A percentile compares a stretch with the other conserved stretches of the same genome.
Evolutionary conservation across 2,888 invertebrate species (phyloP).

Genomic region (Saturnia pavonia): DNA sequence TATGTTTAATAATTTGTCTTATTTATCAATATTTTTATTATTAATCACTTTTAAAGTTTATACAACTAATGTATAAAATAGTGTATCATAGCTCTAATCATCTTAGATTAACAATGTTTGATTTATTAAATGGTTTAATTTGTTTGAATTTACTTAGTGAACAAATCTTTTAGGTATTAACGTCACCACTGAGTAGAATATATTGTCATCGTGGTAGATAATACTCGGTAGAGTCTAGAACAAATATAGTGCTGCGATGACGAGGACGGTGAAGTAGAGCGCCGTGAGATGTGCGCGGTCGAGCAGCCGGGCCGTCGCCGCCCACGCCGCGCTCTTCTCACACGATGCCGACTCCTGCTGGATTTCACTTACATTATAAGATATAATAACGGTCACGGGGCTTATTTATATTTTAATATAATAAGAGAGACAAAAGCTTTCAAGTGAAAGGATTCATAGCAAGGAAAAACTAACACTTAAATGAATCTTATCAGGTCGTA

Average conservation of each 20-base stretch:
- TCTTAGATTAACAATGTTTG: no score
- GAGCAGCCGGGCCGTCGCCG: slow-evolving; percentile 56
- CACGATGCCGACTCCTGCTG: slow-evolving; percentile 32
- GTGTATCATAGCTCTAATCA: no score
- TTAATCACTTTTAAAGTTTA: neutral
- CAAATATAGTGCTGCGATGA: slow-evolving; percentile 23
- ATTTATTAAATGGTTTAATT: no score
- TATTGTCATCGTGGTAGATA: neutral
- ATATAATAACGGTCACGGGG: no score
- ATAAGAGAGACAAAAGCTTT: no score
- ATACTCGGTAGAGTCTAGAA: slow-evolving; percentile 6
- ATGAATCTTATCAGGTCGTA: no score
- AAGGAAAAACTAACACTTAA: no score
- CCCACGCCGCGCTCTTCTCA: slow-evolving; percentile 54
- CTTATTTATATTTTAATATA: no score
- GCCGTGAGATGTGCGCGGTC: slow-evolving; percentile 50
- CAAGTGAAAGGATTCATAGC: no score
- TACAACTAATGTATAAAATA: no score
- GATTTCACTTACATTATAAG: neutral
- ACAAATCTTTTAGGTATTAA: neutral
- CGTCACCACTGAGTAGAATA: neutral
- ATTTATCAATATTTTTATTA: neutral
- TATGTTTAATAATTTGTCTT: neutral
- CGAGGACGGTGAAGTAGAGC: slow-evolving; percentile 24
- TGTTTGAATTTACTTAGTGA: no score